Percentiles rank a stretch among this genome's conserved stretches.
phyloP scores from a whole-genome alignment of 2,113 vertebrate genomes.

The Gopherus flavomarginatus region DNA sequence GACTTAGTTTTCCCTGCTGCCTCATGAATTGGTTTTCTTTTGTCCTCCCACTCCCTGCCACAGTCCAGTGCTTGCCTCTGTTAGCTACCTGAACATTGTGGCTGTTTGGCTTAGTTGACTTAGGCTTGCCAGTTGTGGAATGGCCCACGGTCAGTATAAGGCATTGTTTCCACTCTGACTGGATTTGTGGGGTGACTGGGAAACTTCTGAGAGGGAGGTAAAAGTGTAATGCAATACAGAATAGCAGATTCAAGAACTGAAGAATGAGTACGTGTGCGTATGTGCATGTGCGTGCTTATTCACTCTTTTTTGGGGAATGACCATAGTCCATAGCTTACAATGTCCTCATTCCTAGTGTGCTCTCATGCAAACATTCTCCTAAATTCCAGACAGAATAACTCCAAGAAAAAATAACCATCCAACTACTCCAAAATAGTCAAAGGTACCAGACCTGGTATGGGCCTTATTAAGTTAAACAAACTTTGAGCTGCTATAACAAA shows the following conservation, averaged over 20 bases:
- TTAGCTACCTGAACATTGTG: not conserved
- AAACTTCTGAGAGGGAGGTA: not conserved
- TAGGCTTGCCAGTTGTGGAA: not conserved
- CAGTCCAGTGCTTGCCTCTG: not conserved
- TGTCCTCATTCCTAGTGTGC: not conserved
- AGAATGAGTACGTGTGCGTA: not conserved
- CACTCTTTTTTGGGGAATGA: not conserved
- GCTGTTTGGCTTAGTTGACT: not conserved
- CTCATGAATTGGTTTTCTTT: not conserved
- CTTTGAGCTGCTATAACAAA: not conserved
- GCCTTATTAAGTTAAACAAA: not conserved
- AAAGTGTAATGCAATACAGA: not conserved
- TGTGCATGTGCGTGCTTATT: rapidly evolving
- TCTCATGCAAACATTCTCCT: not conserved
- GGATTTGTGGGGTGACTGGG: not conserved
- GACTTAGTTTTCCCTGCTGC: not conserved
- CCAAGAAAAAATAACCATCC: not conserved
- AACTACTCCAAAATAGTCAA: not conserved
- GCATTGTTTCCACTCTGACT: not conserved
- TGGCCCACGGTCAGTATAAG: not conserved
- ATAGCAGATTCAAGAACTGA: no score
- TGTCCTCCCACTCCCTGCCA: not conserved
- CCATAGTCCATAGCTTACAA: not conserved
- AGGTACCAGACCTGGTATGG: not conserved
- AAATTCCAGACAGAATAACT: not conserved